A percentile compares a stretch with the other conserved stretches of the same genome.
These are phyloP conservation scores for Aphelenchoides fujianensis DNA, from an alignment of 1,140 invertebrate species.

Conservation along the genomic window DNA sequence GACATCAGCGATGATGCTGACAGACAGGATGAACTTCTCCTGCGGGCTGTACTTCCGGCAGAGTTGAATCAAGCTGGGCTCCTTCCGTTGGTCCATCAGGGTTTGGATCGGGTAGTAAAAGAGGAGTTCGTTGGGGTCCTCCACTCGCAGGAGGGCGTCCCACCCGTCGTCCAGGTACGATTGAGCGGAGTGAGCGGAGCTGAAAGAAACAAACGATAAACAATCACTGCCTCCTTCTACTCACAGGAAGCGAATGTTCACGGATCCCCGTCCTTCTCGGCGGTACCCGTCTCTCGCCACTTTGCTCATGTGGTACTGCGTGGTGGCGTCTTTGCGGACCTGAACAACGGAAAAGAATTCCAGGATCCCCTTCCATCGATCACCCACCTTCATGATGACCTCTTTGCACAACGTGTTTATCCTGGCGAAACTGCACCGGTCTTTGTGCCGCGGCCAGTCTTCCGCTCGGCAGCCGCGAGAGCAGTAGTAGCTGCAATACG, in stretches of 20 bases:
- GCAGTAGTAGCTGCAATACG: too few species aligned
- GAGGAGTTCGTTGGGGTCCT: constrained; percentile 50
- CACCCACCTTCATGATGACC: constrained; percentile 73
- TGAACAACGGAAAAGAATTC: constrained; percentile 30
- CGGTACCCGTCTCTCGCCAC: constrained; percentile 76
- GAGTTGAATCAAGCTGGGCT: constrained; percentile 78
- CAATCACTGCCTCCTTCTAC: constrained; percentile 70
- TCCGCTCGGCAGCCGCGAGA: constrained; percentile 76
- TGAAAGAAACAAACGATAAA: constrained; percentile 29
- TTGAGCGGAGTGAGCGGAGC: constrained; percentile 53
- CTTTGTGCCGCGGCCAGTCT: constrained; percentile 84
- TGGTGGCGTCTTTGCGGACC: constrained; percentile 74
- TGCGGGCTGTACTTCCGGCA: constrained; percentile 87
- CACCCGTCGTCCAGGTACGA: constrained; percentile 56
- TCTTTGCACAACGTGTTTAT: constrained; percentile 78
- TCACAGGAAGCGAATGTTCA: constrained; percentile 71
- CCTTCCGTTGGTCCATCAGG: constrained; percentile 57
- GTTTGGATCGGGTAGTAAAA: constrained; percentile 59
- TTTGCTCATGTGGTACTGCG: constrained; percentile 74
- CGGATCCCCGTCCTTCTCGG: constrained; percentile 80
- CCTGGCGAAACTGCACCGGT: constrained; percentile 79
- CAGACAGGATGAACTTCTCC: constrained; percentile 61
- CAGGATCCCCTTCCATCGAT: constrained; percentile 33
- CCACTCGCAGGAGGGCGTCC: constrained; percentile 39
- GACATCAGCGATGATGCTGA: constrained; percentile 55